Evolutionary conservation across 2,888 invertebrate genomes (phyloP), one percentile per base, ranked within the genome.

Genomic region (Hydraecia micacea): DNA sequence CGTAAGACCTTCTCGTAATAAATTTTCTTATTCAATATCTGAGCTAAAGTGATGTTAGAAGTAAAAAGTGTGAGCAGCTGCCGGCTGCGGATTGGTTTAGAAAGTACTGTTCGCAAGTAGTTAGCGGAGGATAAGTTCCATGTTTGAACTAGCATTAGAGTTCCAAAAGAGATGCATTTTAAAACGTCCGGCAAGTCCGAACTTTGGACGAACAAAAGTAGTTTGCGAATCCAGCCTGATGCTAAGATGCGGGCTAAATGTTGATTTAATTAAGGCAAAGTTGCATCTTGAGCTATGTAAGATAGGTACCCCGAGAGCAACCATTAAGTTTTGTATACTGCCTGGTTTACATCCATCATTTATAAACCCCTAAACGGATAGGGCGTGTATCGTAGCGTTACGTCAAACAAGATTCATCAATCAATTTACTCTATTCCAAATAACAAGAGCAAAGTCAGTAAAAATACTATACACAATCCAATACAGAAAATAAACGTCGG

Each of bases 61-160:
- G 80, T 79, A 89, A 91, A 91, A 90, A 90, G 84, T 87, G 77
- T 75, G 86, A 92, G 89, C 93, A 93, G 91, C 93, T 93, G 94
- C 86, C 83, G 80, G 85, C 87, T 89, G 89, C 86, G 90, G 91
- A 92, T 93, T 91, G 92, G 90, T 90, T 90, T 87, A 89, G 90
- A 90, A 93, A 93, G 91, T 92, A 90, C 89, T 90, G 89, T 89
- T 91, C 87, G 77, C 87, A 94, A 95, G 93, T 93, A 94, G 94
- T 95, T 95, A 94, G 92, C 88, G 88, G 82, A 79, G 89, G 90
- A 91, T 91, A 93, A 95, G 93, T 95, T 95, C 87, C 87, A 88
- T 93, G 92, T 93, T 93, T 92, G 92, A 93, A 93, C 93, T 93
- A 90, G 90, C 91, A 91, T 92, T 90, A 91, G 87, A 88, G 87